Evolutionary conservation across 2,797 vertebrate genomes (phyloP), one percentile per base, ranked within the genome.

Genomic region (Trachurus trachurus): DNA sequence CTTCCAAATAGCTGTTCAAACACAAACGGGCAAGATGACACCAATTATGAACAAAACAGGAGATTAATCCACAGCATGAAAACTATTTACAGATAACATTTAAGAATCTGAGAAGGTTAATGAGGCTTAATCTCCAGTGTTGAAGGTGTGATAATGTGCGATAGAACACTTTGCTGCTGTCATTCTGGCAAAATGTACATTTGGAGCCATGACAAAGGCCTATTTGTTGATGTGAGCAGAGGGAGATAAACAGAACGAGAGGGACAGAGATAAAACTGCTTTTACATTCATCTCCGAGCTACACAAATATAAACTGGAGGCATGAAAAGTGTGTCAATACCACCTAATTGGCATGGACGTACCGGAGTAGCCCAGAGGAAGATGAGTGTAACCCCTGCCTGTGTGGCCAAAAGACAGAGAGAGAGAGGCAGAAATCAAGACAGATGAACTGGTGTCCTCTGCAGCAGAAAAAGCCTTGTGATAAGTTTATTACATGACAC

Each of bases 1-100:
- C 75, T 57, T 87, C 90, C 84, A 90, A 90, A 83, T 86, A 42
- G 75, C 90, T 92, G 90, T 87, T 91, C 86, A 92, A 92, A 90
- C 78, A 86, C 86, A 89, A 88, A 87, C 13, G 64, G 54, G 60
- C 3, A 5, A 66, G 76, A 81, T 84, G 75, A 89, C 80, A 78
- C 47, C 58, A 82, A 88, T 90, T 88, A 92, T 62, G 81, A 87
- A 69, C 86, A 69, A 83, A 92, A 83, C 67, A 73, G 70, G 58
- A 81, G 73, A 88, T 88, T 80, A 87, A 66, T 77, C 84, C 74
- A 15, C 65, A 74, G 57, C 79, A 81, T 70, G 76, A 80, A 88
- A 83, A 81, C 74, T 73, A 74, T 90, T 87, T 80, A 57, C 78
- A 76, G 81, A 84, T 89, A 87, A 71, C 78, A 72, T 85, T 82